Evolutionary conservation across 2,888 invertebrate species (phyloP).

Genomic region (Antheraea assamensis): DNA sequence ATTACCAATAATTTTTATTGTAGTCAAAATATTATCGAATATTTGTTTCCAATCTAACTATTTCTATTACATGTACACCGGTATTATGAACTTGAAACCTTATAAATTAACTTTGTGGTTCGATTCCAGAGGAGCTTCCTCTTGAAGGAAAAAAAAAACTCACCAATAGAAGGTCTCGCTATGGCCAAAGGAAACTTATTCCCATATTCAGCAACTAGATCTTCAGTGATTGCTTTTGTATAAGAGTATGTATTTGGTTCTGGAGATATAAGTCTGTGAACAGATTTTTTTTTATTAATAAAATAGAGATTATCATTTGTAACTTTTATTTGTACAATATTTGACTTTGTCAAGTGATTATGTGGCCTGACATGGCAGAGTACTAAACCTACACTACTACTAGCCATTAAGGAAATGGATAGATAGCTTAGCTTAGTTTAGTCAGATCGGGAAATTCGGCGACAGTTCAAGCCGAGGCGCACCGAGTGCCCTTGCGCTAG

Average conservation of each 20-base stretch:
- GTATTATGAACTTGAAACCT: not conserved
- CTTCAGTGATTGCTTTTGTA: slow-evolving; percentile 96
- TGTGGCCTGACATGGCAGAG: too few species aligned
- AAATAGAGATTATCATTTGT: too few species aligned
- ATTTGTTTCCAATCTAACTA: not conserved
- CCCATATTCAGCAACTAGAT: slow-evolving; percentile 88
- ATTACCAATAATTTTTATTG: not conserved
- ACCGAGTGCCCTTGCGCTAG: too few species aligned
- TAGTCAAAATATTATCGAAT: too few species aligned
- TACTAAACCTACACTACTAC: too few species aligned
- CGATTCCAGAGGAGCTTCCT: not conserved
- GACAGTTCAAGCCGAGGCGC: too few species aligned
- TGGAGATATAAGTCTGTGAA: slow-evolving; percentile 83
- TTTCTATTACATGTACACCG: not conserved
- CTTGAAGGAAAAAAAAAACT: slow-evolving; percentile 40
- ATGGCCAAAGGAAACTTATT: slow-evolving; percentile 90
- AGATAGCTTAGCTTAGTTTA: too few species aligned
- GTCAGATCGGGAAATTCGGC: too few species aligned
- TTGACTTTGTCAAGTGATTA: too few species aligned
- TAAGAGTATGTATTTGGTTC: slow-evolving; percentile 98
- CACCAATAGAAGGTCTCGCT: slow-evolving; percentile 95
- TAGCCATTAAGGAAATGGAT: too few species aligned
- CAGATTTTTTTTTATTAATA: not conserved
- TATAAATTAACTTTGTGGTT: not conserved
- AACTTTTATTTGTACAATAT: too few species aligned